Conservation (phyloP, 2,113 vertebrate genomes). For the Urocitellus parryii region DNA sequence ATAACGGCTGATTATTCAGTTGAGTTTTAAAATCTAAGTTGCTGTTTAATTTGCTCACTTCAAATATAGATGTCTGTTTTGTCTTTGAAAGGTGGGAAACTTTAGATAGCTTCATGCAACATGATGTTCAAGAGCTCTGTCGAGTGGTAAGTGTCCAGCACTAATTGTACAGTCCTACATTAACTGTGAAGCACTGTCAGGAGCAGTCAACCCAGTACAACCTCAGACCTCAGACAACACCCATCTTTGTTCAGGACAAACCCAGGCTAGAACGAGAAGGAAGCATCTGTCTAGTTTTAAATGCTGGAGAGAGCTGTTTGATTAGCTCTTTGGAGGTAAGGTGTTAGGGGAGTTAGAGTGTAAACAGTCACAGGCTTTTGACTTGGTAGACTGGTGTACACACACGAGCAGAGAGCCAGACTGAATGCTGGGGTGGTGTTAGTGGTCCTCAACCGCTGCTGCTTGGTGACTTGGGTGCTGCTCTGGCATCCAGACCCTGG, state of each 20-base stretch:
- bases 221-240: neutral
- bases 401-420: neutral
- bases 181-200: neutral
- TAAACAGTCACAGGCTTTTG: neutral
- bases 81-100: slow-evolving; percentile 95
- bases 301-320: neutral
- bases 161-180: neutral
- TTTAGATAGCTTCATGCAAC: slow-evolving; percentile 99
- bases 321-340: neutral
- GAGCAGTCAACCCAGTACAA: neutral
- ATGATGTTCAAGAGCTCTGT: slow-evolving; percentile 98
- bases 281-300: neutral
- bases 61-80: slow-evolving; percentile 48
- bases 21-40: neutral
- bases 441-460: neutral
- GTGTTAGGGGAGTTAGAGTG: neutral
- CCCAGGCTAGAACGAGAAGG: neutral
- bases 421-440: rapidly evolving
- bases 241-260: neutral
- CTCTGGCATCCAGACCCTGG: neutral
- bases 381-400: neutral
- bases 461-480: neutral
- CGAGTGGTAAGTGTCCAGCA: slow-evolving; percentile 94
- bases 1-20: neutral
- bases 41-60: neutral